Conservation (phyloP, 2,113 vertebrate genomes). For the Rhegmatorhina hoffmannsi region DNA sequence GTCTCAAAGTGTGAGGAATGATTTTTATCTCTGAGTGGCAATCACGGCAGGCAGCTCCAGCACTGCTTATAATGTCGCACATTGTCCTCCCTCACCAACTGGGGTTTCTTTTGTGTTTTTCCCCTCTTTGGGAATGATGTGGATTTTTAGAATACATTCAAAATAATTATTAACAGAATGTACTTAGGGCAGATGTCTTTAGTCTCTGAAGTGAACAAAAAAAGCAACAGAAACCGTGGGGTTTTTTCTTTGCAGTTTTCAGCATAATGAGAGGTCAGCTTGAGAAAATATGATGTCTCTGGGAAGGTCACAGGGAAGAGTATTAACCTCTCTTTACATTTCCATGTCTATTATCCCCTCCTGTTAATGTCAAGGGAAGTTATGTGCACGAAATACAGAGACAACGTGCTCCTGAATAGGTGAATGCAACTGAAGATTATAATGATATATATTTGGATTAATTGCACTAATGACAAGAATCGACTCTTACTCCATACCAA, state of each 20-base stretch:
- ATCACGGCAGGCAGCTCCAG: constrained; percentile 46
- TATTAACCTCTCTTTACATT: constrained; percentile 69
- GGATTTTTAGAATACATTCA: constrained; percentile 55
- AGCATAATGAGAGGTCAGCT: constrained; percentile 38
- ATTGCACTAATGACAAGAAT: constrained; percentile 4
- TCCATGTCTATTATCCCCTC: constrained; percentile 57
- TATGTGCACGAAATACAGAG: constrained; percentile 31
- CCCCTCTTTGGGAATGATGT: constrained; percentile 29
- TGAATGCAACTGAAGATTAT: constrained; percentile 18
- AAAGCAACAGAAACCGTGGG: constrained; percentile 13
- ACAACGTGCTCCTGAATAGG: constrained; percentile 36
- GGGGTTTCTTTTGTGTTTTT: constrained; percentile 44
- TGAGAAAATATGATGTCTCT: constrained; percentile 56
- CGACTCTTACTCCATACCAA: background rate
- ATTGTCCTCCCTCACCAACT: constrained; percentile 3
- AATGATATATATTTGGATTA: constrained; percentile 23
- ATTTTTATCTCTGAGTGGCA: constrained; percentile 71
- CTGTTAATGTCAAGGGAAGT: constrained; percentile 61
- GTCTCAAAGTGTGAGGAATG: constrained; percentile 70
- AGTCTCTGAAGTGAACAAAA: constrained; percentile 44
- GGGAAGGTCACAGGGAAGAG: constrained; percentile 44
- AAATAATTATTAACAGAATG: constrained; percentile 53
- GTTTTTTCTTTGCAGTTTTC: constrained; percentile 47
- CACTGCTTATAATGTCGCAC: constrained; percentile 33
- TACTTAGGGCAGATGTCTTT: constrained; percentile 41